Percentiles rank a stretch among this genome's conserved stretches.
These are phyloP conservation scores for Myotis findleyi DNA, from an alignment of 2,797 vertebrate genomes.

Conservation along the genomic window DNA sequence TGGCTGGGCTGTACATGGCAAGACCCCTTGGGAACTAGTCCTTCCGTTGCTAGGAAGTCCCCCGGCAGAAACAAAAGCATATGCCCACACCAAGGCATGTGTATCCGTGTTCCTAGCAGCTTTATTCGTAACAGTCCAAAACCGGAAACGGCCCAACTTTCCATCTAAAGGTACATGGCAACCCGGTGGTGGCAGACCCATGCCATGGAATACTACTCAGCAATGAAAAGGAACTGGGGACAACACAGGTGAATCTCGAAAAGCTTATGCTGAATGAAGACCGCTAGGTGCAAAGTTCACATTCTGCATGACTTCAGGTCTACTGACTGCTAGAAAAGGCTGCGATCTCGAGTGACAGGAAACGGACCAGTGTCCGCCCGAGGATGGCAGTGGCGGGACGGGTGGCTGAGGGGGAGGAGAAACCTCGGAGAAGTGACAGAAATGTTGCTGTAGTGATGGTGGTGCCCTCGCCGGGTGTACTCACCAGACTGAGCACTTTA, in stretches of 20 bases:
- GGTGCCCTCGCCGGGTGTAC: rapidly evolving
- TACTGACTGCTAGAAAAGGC: background rate
- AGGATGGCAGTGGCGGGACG: background rate
- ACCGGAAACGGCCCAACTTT: background rate
- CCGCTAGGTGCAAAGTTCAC: background rate
- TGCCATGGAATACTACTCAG: rapidly evolving
- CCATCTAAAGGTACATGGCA: background rate
- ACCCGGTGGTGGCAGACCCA: rapidly evolving
- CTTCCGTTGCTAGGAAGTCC: background rate
- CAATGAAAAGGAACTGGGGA: background rate
- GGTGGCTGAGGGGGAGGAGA: rapidly evolving
- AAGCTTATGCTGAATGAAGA: background rate
- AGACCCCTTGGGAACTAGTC: background rate
- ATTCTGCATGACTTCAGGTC: rapidly evolving
- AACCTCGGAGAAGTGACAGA: rapidly evolving
- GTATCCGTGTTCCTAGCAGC: background rate
- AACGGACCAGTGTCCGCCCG: background rate
- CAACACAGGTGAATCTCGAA: rapidly evolving
- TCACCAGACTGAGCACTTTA: rapidly evolving
- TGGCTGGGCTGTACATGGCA: rapidly evolving
- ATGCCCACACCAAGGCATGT: rapidly evolving
- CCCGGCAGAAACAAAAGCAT: background rate
- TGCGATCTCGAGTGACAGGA: rapidly evolving
- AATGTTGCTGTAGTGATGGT: rapidly evolving
- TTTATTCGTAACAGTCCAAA: background rate